Percentiles rank a stretch among this genome's conserved stretches.
phyloP scores from a whole-genome alignment of 53 echinoderm and acorn worm species.

The Henricia sp. region DNA sequence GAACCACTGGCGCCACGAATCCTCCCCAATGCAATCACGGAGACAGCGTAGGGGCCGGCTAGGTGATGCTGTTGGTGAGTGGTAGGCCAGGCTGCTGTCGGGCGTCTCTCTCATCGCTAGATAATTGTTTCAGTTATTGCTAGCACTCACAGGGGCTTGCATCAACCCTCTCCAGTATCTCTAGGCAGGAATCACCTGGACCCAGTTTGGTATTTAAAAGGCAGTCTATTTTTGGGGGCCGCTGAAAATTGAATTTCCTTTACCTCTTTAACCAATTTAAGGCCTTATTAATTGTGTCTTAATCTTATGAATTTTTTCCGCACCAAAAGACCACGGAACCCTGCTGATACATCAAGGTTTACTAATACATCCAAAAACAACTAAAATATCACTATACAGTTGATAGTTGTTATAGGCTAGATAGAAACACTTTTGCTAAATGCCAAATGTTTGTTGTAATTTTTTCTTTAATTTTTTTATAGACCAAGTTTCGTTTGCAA shows the following conservation, averaged over 20 bases:
- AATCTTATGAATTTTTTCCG: not conserved
- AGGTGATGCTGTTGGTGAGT: constrained; percentile 66
- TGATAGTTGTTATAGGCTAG: no score
- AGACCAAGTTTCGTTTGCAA: no score
- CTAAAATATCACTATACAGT: no score
- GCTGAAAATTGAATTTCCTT: constrained; percentile 57
- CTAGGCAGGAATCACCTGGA: constrained; percentile 36
- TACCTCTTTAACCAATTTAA: constrained; percentile 5
- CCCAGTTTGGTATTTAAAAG: constrained; percentile 11
- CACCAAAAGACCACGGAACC: no score
- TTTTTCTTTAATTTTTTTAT: no score
- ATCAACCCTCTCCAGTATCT: constrained; percentile 56
- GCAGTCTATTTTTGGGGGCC: constrained; percentile 38
- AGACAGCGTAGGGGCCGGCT: constrained; percentile 50
- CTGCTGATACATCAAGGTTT: no score
- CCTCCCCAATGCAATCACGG: constrained; percentile 34
- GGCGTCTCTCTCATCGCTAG: constrained; percentile 47
- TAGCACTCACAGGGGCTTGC: constrained; percentile 38
- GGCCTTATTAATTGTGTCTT: not conserved
- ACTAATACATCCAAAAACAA: no score
- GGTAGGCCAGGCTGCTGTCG: constrained; percentile 55
- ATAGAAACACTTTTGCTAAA: no score
- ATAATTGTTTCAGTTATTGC: constrained; percentile 64
- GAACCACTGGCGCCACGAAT: constrained; percentile 51
- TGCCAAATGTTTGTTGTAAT: no score